Evolutionary conservation across 2,797 vertebrate genomes (phyloP), one percentile per base, ranked within the genome.

Genomic region (Hirundo rustica): DNA sequence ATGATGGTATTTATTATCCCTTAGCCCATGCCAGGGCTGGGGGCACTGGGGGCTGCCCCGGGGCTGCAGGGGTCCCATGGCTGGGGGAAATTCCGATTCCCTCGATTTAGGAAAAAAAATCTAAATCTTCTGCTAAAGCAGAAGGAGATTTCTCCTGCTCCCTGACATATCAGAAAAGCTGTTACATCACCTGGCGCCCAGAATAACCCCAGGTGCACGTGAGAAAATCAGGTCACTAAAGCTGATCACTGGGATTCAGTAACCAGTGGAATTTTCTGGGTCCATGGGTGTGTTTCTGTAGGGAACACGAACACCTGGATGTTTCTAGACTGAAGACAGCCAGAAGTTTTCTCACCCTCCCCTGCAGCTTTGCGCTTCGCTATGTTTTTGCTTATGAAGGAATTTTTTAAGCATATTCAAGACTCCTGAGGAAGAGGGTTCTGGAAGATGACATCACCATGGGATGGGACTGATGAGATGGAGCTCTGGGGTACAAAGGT

Each of bases 1-100:
- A 11, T 25, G 2, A 0, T 7, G 5, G 11, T 4, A 13, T 16
- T 68, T 13, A 22, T 40, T 7, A 7, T 9, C 53, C 7, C 40
- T 13, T 3, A 23, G 6, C 6, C 26, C 32, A 1, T 10, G 42
- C 4, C 42, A 45, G 5, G 12, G 32, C 27, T 44, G 67, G 67
- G 48, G 36, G 36, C 50, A 19, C 50, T 53, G 36, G 38, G 48
- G 50, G 36, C 65, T 58, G 57, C 34, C 23, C n/a, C 7, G 5
- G 34, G 60, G 38, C 47, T 71, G 61, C 61, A 44, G 12, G 23
- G 36, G 7, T 14, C 40, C 70, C 4, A 2, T 30, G 71, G 11
- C 53, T 36, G 42, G 42, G 8, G 10, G n/a, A 36, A 58, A 30
- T 5, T 36, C 54, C 4, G 54, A 11, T 29, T 18, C 42, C 20